Conservation (phyloP, 2,888 invertebrate genomes). For the Calameuta filiformis region DNA sequence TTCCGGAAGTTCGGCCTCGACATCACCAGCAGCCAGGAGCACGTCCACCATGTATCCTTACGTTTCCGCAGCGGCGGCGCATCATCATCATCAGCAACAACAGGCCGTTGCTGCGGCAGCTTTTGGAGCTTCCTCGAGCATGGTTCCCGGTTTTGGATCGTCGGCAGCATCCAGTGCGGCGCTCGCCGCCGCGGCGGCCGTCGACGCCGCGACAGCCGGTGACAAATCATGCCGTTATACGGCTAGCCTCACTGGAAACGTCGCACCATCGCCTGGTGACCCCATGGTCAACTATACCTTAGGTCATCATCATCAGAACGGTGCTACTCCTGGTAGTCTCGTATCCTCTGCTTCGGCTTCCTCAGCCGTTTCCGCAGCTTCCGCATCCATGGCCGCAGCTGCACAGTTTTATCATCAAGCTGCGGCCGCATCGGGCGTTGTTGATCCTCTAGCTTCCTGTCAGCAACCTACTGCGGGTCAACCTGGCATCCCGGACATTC, state of each 20-base stretch:
- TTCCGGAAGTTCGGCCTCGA: constrained; percentile 75
- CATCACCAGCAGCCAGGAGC: constrained; percentile 70
- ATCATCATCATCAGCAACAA: constrained; percentile 78
- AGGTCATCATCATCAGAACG: constrained; percentile 78
- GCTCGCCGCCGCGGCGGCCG: constrained; percentile 74
- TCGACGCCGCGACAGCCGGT: constrained; percentile 74
- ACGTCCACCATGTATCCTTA: constrained; percentile 92
- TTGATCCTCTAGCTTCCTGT: constrained; percentile 86
- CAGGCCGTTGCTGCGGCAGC: constrained; percentile 75
- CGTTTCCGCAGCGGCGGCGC: constrained; percentile 79
- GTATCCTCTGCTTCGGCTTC: constrained; percentile 70
- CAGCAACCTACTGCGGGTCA: constrained; percentile 83
- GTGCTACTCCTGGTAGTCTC: constrained; percentile 65
- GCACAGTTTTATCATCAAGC: constrained; percentile 94
- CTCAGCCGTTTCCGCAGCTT: constrained; percentile 76
- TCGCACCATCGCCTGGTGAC: constrained; percentile 72
- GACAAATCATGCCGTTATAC: constrained; percentile 88
- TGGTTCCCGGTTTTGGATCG: constrained; percentile 72
- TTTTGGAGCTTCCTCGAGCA: constrained; percentile 75
- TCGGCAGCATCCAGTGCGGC: constrained; percentile 68
- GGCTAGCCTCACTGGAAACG: constrained; percentile 72
- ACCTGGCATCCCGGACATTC: constrained; percentile 87
- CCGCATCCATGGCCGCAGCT: constrained; percentile 75
- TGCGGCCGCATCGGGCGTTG: constrained; percentile 79
- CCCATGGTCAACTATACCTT: constrained; percentile 87